phyloP scores from a whole-genome alignment of 2,113 vertebrate species.

The Cromileptes altivelis region DNA sequence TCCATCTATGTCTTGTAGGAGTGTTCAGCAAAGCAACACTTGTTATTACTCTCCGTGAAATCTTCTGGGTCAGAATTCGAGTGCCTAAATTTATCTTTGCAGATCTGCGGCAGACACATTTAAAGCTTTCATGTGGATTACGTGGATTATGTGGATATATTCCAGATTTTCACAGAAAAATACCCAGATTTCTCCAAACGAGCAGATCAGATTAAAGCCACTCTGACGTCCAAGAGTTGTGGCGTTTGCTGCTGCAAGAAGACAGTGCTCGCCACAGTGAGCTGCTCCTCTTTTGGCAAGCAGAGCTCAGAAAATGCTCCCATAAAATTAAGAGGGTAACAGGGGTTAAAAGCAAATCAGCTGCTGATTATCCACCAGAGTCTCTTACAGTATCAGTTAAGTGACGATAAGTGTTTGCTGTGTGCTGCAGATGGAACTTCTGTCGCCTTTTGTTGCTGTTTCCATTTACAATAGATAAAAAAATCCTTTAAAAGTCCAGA shows the following conservation, averaged over 20 bases:
- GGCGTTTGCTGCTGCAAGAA: neutral
- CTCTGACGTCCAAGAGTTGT: neutral
- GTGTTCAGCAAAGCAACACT: neutral
- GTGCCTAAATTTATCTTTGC: neutral
- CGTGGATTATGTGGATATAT: neutral
- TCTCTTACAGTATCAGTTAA: neutral
- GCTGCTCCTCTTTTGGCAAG: neutral
- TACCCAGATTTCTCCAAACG: neutral
- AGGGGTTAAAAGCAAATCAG: neutral
- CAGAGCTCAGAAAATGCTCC: neutral
- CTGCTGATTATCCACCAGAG: neutral
- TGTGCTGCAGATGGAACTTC: no score
- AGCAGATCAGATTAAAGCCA: neutral
- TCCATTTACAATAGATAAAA: no score
- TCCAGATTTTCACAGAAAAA: neutral
- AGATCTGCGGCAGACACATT: neutral
- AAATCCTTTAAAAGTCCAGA: no score
- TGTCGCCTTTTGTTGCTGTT: no score
- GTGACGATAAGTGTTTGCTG: neutral
- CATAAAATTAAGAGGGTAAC: neutral
- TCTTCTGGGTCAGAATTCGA: neutral
- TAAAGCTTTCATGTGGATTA: neutral
- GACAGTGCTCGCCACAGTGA: neutral
- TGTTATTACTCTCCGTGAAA: neutral
- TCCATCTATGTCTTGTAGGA: neutral